phyloP scores from a whole-genome alignment of 2,888 invertebrate genomes.

The Hypena proboscidalis region DNA sequence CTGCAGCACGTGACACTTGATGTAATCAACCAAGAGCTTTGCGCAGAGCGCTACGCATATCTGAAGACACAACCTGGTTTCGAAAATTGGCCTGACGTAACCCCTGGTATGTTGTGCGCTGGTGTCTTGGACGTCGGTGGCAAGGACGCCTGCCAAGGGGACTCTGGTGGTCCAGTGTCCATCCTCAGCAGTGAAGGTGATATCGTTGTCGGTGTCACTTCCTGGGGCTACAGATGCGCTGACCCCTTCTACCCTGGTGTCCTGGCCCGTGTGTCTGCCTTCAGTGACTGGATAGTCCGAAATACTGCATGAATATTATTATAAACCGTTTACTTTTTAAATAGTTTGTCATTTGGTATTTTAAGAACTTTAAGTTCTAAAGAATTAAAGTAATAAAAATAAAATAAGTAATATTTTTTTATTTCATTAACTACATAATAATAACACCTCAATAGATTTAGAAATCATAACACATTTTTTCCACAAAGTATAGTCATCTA shows the following conservation, averaged over 20 bases:
- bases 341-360: too few species aligned
- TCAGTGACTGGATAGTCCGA: slow-evolving; percentile 49
- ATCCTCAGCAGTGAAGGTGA: slow-evolving; percentile 39
- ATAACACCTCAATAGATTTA: too few species aligned
- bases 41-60: slow-evolving; percentile 50
- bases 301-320: too few species aligned
- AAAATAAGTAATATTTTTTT: too few species aligned
- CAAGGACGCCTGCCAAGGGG: slow-evolving; percentile 55
- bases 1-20: slow-evolving; percentile 44
- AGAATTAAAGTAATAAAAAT: too few species aligned
- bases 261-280: slow-evolving; percentile 47
- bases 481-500: too few species aligned
- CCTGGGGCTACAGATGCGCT: slow-evolving; percentile 52
- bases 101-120: slow-evolving; percentile 64
- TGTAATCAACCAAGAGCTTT: slow-evolving; percentile 51
- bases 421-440: too few species aligned
- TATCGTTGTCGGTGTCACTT: slow-evolving; percentile 55
- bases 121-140: slow-evolving; percentile 62
- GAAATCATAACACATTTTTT: too few species aligned
- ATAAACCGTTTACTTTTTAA: too few species aligned
- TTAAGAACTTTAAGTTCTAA: too few species aligned
- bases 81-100: slow-evolving; percentile 38
- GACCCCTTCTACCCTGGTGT: slow-evolving; percentile 51
- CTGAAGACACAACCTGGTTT: slow-evolving; percentile 33
- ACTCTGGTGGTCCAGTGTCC: slow-evolving; percentile 65